These are phyloP conservation scores for Cyanoliseus patagonus DNA, from an alignment of 2,113 vertebrate species.

Conservation along the genomic window DNA sequence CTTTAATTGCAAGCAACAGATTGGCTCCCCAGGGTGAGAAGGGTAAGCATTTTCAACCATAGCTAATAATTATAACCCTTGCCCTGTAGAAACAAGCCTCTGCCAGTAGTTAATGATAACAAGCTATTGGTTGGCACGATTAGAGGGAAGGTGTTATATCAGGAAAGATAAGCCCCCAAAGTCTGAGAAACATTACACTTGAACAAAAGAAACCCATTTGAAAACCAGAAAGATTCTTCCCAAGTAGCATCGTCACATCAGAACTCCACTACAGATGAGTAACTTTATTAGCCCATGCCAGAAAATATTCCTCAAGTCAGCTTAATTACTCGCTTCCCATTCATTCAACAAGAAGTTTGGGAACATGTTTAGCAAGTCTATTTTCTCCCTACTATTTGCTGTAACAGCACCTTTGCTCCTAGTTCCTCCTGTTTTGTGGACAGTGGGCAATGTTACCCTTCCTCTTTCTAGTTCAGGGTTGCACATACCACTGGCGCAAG, in stretches of 20 bases:
- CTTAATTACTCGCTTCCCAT: background rate
- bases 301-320: background rate
- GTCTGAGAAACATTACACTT: background rate
- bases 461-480: background rate
- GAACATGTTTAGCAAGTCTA: background rate
- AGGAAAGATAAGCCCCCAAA: background rate
- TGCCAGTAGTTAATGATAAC: background rate
- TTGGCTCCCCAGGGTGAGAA: background rate
- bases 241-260: background rate
- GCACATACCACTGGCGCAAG: background rate
- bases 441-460: background rate
- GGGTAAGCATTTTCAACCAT: background rate
- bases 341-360: background rate
- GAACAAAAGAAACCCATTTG: background rate
- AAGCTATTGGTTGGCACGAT: background rate
- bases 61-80: background rate
- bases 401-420: background rate
- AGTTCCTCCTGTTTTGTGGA: background rate
- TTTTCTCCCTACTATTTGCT: background rate
- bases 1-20: constrained; percentile 20
- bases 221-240: background rate
- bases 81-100: background rate
- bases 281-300: background rate
- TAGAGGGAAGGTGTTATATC: background rate
- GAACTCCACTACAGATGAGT: background rate